These are phyloP conservation scores for Empidonax alnorum DNA, from an alignment of 2,113 vertebrate genomes.

Conservation along the genomic window DNA sequence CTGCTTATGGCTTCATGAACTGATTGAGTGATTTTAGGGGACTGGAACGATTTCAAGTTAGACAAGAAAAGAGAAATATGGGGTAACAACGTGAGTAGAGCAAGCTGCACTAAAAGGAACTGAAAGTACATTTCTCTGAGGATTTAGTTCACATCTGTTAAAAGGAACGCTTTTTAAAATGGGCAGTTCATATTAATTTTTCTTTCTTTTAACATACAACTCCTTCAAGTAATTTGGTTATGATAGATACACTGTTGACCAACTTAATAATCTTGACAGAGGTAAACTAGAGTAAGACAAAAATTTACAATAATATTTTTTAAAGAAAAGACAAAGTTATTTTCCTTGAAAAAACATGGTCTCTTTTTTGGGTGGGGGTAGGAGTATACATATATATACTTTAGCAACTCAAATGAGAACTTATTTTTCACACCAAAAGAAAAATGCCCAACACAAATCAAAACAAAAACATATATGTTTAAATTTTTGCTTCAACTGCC, in stretches of 20 bases:
- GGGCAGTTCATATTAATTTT: background rate
- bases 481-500: background rate
- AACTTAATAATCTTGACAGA: background rate
- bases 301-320: background rate
- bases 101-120: background rate
- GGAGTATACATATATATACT: background rate
- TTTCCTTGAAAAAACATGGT: background rate
- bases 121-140: background rate
- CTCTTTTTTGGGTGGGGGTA: rapidly evolving
- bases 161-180: background rate
- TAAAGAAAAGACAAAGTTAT: background rate
- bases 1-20: background rate
- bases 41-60: background rate
- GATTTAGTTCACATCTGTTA: background rate
- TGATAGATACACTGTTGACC: background rate
- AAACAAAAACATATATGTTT: background rate
- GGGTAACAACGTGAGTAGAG: background rate
- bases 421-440: background rate
- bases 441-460: background rate
- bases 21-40: background rate
- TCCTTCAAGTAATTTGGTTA: background rate
- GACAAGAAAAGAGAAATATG: background rate
- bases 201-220: background rate
- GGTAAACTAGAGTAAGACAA: background rate
- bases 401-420: background rate